These are phyloP conservation scores for Drosophila fulvimacula DNA, from an alignment of 2,888 invertebrate genomes.

Conservation along the genomic window DNA sequence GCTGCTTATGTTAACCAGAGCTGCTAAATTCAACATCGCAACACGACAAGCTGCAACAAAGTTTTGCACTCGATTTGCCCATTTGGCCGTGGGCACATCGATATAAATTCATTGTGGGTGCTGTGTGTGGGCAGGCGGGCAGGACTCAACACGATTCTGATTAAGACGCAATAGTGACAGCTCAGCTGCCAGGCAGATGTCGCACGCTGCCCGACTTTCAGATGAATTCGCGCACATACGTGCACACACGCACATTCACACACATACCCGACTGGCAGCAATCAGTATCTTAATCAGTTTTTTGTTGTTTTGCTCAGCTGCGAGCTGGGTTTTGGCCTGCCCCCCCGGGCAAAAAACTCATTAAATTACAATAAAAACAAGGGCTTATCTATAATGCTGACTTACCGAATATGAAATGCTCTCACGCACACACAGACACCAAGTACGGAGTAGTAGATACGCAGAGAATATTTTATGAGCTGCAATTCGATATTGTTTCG, in stretches of 20 bases:
- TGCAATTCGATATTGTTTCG: background rate
- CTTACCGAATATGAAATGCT: constrained; percentile 5
- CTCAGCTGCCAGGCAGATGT: constrained; percentile 33
- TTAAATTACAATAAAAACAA: constrained; percentile 67
- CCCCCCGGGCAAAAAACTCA: constrained; percentile 55
- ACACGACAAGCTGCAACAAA: constrained; percentile 35
- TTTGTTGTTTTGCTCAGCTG: constrained; percentile 18
- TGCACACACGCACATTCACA: constrained; percentile 1
- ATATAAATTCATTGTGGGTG: constrained; percentile 26
- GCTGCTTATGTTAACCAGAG: background rate
- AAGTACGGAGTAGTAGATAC: background rate
- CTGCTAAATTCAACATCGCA: constrained; percentile 24
- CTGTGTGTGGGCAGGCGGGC: background rate
- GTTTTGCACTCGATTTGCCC: constrained; percentile 41
- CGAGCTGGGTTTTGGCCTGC: constrained; percentile 6
- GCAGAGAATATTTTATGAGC: background rate
- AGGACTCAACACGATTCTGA: constrained; percentile 51
- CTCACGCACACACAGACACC: background rate
- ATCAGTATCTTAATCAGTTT: constrained; percentile 25
- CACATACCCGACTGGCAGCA: constrained; percentile 3
- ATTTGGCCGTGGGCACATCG: constrained; percentile 23
- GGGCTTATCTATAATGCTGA: background rate
- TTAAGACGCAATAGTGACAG: constrained; percentile 61
- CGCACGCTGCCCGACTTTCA: constrained; percentile 17
- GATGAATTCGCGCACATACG: constrained; percentile 5